Percentiles rank a stretch among this genome's conserved stretches.
These are phyloP conservation scores for Steinernema khuongi DNA, from an alignment of 1,140 invertebrate species.

Conservation along the genomic window DNA sequence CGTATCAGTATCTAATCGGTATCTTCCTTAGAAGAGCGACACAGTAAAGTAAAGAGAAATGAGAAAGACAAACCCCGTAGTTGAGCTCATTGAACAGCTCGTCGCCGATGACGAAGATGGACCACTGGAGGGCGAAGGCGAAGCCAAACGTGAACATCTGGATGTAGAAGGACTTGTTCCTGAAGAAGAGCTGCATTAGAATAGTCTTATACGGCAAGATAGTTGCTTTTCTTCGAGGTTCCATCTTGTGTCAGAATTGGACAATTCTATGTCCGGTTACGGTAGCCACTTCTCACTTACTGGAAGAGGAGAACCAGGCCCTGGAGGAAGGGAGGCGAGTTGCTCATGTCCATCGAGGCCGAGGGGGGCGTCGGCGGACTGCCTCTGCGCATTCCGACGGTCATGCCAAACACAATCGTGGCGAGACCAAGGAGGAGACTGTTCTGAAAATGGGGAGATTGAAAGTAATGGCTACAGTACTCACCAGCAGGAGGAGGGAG, in stretches of 20 bases:
- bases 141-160: slow-evolving; percentile 30
- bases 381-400: slow-evolving; percentile 28
- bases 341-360: slow-evolving; percentile 49
- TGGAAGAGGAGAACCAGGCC: slow-evolving; percentile 42
- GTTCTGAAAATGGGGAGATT: slow-evolving; percentile 39
- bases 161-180: slow-evolving; percentile 33
- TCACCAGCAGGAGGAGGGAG: neutral
- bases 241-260: no score
- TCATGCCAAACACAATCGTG: slow-evolving; percentile 39
- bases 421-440: slow-evolving; percentile 35
- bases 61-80: no score
- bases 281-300: slow-evolving; percentile 26
- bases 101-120: slow-evolving; percentile 27
- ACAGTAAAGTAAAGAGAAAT: no score
- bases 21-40: no score
- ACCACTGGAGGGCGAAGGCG: slow-evolving; percentile 35
- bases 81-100: slow-evolving; percentile 20
- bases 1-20: no score
- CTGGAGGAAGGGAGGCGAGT: slow-evolving; percentile 40
- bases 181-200: neutral
- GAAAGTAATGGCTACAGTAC: neutral
- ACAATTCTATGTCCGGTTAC: no score
- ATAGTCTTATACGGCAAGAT: neutral
- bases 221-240: neutral
- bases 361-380: slow-evolving; percentile 48